Conservation (phyloP, 2,888 invertebrate genomes). For the Spatulosminthurus flaviceps region DNA sequence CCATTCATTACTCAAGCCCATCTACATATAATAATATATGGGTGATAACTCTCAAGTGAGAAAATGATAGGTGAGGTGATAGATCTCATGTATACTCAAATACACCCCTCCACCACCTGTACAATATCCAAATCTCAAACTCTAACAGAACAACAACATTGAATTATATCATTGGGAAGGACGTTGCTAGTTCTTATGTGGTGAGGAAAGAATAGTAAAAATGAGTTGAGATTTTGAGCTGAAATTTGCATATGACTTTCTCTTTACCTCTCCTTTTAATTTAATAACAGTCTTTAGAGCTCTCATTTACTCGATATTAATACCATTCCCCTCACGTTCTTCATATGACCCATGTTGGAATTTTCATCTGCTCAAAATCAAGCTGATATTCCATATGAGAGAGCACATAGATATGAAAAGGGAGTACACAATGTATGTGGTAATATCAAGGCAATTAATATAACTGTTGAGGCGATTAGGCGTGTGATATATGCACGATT, state of each 20-base stretch:
- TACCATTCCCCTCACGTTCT: conserved; percentile 10
- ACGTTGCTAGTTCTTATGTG: no score
- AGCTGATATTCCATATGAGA: background rate
- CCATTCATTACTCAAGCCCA: background rate
- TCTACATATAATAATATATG: no score
- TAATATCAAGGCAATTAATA: background rate
- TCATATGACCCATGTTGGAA: background rate
- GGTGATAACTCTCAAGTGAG: background rate
- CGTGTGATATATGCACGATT: background rate
- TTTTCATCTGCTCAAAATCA: conserved; percentile 1
- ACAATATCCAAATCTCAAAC: background rate
- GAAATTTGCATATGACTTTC: conserved; percentile 9
- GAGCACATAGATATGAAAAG: background rate
- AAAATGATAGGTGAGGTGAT: conserved; percentile 18
- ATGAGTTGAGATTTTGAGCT: background rate
- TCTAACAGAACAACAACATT: background rate
- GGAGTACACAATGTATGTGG: background rate
- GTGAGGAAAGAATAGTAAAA: no score
- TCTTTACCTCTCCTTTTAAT: conserved; percentile 9
- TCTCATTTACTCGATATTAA: background rate
- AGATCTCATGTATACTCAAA: conserved; percentile 3
- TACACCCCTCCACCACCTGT: no score
- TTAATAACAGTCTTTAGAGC: conserved; percentile 9
- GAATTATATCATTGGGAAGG: background rate
- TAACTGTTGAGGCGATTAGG: conserved; percentile 9